phyloP scores from a whole-genome alignment of 2,888 invertebrate species.

The Heliconius erato region DNA sequence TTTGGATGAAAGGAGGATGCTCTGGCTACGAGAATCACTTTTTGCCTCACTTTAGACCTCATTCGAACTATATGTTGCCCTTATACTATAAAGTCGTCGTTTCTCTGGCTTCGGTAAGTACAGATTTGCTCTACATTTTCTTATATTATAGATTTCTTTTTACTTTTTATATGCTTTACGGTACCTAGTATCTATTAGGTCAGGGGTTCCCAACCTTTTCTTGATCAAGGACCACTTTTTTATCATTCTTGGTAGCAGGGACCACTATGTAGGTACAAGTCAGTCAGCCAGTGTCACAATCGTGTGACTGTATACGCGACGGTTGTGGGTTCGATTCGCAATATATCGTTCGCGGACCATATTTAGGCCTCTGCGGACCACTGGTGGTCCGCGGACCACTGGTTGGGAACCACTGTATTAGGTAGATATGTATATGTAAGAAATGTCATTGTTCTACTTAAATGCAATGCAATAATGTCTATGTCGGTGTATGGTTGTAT shows the following conservation, averaged over 20 bases:
- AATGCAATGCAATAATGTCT: background rate
- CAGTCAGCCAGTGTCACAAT: too few relatives aligned
- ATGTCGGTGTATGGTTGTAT: background rate
- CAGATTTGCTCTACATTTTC: background rate
- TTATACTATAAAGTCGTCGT: background rate
- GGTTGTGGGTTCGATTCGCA: too few relatives aligned
- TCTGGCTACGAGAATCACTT: conserved; percentile 39
- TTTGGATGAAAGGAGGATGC: conserved; percentile 43
- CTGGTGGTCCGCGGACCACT: too few relatives aligned
- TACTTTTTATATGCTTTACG: background rate
- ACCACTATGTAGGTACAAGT: too few relatives aligned
- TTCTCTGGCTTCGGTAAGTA: background rate
- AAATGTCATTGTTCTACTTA: background rate
- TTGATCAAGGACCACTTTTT: too few relatives aligned
- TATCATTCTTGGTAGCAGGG: too few relatives aligned
- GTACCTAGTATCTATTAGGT: background rate
- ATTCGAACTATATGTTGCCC: conserved; percentile 21
- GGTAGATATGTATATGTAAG: background rate
- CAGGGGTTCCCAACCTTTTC: too few relatives aligned
- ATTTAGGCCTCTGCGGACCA: too few relatives aligned
- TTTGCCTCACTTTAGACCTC: conserved; percentile 13
- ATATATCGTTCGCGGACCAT: too few relatives aligned
- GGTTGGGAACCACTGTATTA: too few relatives aligned
- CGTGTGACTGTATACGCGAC: too few relatives aligned
- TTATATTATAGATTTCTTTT: background rate